phyloP scores from a whole-genome alignment of 2,797 vertebrate genomes.

The Phoeniculus purpureus region DNA sequence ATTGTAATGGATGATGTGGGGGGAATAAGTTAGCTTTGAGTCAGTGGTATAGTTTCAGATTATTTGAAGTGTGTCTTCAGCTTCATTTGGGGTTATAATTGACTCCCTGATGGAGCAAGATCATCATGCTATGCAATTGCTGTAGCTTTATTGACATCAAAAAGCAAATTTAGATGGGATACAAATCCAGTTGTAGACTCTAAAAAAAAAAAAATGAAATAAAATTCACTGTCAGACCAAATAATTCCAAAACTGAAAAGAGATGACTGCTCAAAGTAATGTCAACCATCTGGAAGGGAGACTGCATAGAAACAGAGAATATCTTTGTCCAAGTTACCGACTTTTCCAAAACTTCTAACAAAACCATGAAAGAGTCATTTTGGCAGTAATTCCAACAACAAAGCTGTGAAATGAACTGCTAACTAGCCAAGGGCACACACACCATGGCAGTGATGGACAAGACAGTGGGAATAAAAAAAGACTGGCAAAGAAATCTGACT shows the following conservation, averaged over 20 bases:
- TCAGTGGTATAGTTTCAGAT: background rate
- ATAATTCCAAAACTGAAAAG: conserved; percentile 38
- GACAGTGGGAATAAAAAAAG: background rate
- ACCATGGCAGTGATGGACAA: background rate
- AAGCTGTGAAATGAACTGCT: conserved; percentile 53
- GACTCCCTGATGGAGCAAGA: background rate
- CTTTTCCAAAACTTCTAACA: conserved; percentile 33
- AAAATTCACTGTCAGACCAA: conserved; percentile 36
- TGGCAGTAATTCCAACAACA: conserved; percentile 23
- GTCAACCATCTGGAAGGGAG: conserved; percentile 37
- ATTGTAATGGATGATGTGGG: background rate
- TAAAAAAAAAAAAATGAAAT: background rate
- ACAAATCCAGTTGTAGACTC: background rate
- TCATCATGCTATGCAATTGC: background rate
- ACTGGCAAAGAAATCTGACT: background rate
- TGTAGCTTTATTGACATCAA: background rate
- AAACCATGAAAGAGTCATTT: conserved; percentile 8
- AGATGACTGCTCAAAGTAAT: conserved; percentile 15
- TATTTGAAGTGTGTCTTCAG: background rate
- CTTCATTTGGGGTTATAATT: background rate
- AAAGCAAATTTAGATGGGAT: background rate
- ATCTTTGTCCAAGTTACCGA: conserved; percentile 29
- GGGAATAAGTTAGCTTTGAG: background rate
- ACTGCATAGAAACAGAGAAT: background rate
- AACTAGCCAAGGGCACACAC: background rate